phyloP scores from a whole-genome alignment of 1,140 invertebrate species.

The Phymorhynchus buccinoides region DNA sequence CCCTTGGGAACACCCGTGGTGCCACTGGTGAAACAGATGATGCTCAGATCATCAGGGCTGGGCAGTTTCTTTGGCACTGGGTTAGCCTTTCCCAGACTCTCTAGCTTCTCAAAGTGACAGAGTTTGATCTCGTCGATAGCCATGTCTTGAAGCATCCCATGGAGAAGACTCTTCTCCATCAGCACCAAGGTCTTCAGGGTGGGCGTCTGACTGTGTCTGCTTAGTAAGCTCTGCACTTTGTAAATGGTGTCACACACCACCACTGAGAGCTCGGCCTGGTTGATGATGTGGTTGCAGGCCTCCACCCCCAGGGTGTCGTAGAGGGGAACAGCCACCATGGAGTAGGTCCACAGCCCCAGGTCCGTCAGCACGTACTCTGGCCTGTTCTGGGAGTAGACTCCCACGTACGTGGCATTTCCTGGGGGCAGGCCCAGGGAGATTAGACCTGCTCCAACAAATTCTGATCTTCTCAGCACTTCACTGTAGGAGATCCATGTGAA shows the following conservation, averaged over 20 bases:
- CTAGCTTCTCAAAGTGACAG: slow-evolving; percentile 88
- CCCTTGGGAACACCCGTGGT: no score
- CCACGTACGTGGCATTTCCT: slow-evolving; percentile 84
- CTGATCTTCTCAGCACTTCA: slow-evolving; percentile 87
- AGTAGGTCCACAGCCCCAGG: slow-evolving; percentile 93
- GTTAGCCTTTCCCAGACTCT: no score
- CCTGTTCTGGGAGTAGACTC: slow-evolving; percentile 95
- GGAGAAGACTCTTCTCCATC: slow-evolving; percentile 83
- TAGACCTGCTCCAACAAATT: slow-evolving; percentile 93
- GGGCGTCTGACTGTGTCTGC: slow-evolving; percentile 82
- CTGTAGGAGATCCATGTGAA: slow-evolving; percentile 96
- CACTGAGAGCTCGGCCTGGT: slow-evolving; percentile 80
- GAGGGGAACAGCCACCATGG: slow-evolving; percentile 94
- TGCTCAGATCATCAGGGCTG: no score
- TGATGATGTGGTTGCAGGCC: slow-evolving; percentile 95
- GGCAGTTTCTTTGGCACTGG: no score
- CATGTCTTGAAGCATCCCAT: slow-evolving; percentile 82
- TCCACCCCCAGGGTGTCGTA: slow-evolving; percentile 97
- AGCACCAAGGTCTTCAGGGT: slow-evolving; percentile 88
- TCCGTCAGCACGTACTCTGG: slow-evolving; percentile 96
- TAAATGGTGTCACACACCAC: slow-evolving; percentile 94
- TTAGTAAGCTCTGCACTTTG: slow-evolving; percentile 82
- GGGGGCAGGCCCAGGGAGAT: slow-evolving; percentile 82
- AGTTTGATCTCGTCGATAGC: slow-evolving; percentile 88
- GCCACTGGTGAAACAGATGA: no score